These are phyloP conservation scores for Orussus abietinus DNA, from an alignment of 1,140 invertebrate species.

Conservation along the genomic window DNA sequence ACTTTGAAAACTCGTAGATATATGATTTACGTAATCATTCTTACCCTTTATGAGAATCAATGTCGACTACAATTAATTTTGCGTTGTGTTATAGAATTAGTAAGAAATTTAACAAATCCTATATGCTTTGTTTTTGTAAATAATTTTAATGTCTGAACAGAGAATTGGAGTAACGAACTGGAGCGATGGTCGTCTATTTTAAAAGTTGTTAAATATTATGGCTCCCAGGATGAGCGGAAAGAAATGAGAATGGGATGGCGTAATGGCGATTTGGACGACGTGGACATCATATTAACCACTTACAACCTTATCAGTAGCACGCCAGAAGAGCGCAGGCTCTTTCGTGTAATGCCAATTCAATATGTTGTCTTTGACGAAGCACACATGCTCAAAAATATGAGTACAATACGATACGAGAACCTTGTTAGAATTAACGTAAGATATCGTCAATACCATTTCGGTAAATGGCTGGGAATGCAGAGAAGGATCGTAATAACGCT, in stretches of 20 bases:
- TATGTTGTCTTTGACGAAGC: slow-evolving; percentile 97
- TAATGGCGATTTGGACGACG: slow-evolving; percentile 68
- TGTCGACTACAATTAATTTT: slow-evolving; percentile 6
- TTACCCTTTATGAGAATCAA: too few relatives aligned
- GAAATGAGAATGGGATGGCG: slow-evolving; percentile 72
- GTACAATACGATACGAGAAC: slow-evolving; percentile 83
- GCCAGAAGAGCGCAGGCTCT: slow-evolving; percentile 86
- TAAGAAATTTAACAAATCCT: slow-evolving; percentile 26
- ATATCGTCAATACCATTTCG: slow-evolving; percentile 15
- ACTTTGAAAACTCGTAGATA: too few relatives aligned
- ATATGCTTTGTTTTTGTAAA: slow-evolving; percentile 23
- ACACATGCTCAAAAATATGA: slow-evolving; percentile 98
- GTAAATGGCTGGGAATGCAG: slow-evolving; percentile 5
- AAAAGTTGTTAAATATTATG: slow-evolving; percentile 83
- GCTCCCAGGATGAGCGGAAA: slow-evolving; percentile 77
- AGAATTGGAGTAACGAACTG: slow-evolving; percentile 87
- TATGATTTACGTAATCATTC: too few relatives aligned
- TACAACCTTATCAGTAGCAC: slow-evolving; percentile 78
- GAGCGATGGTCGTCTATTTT: slow-evolving; percentile 79
- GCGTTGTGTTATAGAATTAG: not conserved
- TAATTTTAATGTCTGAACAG: too few relatives aligned
- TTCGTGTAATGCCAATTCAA: slow-evolving; percentile 82
- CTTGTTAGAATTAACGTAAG: slow-evolving; percentile 81
- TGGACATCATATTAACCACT: slow-evolving; percentile 85
- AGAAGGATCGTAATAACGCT: slow-evolving; percentile 12